phyloP scores from a whole-genome alignment of 2,888 invertebrate genomes.

The Thera britannica region DNA sequence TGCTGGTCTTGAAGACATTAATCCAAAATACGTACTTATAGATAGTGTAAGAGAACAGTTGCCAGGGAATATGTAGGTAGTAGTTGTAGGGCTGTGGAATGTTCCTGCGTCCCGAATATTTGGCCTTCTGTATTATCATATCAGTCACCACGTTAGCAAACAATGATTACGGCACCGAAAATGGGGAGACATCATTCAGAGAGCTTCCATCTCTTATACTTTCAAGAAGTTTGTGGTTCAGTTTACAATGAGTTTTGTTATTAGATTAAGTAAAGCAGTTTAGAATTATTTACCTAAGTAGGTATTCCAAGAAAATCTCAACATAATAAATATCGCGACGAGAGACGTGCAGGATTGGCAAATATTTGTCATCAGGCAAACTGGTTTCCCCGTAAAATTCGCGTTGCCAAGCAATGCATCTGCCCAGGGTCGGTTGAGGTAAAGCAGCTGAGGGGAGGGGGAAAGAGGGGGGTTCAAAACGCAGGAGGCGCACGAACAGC shows the following conservation, averaged over 20 bases:
- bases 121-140: conserved; percentile 59
- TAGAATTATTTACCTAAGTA: conserved; percentile 7
- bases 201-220: conserved; percentile 8
- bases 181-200: conserved; percentile 43
- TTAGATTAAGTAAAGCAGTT: not conserved
- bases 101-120: conserved; percentile 52
- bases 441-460: conserved; percentile 66
- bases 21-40: conserved; percentile 1
- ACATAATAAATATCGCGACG: conserved; percentile 29
- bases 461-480: conserved; percentile 68
- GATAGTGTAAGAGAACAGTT: conserved; percentile 52
- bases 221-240: not conserved
- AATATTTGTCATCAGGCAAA: conserved; percentile 71
- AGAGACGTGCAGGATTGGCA: conserved; percentile 39
- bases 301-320: conserved; percentile 22
- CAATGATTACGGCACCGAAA: conserved; percentile 48
- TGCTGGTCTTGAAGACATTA: conserved; percentile 2
- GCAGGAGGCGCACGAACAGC: conserved; percentile 80
- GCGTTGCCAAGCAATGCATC: conserved; percentile 82
- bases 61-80: conserved; percentile 48
- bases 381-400: conserved; percentile 82
- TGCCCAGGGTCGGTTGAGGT: conserved; percentile 74
- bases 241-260: not conserved
- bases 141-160: conserved; percentile 63
- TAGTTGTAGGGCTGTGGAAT: conserved; percentile 62